Base-by-base conservation (phyloP, 1,140 invertebrate species). In the Helicoverpa zea region DNA sequence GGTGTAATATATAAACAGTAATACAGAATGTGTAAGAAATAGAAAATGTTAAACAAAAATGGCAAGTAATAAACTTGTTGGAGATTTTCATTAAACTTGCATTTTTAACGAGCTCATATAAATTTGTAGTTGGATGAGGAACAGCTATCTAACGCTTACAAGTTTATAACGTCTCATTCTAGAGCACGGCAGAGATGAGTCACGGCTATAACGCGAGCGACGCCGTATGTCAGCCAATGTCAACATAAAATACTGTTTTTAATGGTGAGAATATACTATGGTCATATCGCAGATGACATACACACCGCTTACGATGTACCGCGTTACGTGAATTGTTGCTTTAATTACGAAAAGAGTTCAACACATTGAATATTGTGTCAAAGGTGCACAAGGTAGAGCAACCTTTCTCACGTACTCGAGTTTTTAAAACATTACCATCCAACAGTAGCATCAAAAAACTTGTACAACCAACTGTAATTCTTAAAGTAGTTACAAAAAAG, bases 261-360 rank as follows among this genome's bases (percentile, higher is more conserved):
- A 83, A 87, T 84, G 86, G 84, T 86, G 83, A 73, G 87, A 87
- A 88, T 80, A 61, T 70, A 61, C 54, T 76, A n/a, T 63, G 51
- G 77, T 63, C 70, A 75, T 73, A 72, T 75, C 72, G 51, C 49
- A 77, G 72, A 79, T 63, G 61, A 70, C 78, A 73, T 52, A 47
- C 58, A 54, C 68, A 35, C 58, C 74, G 59, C 59, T 77, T 77
- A 83, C 56, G 72, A 83, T 79, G 75, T 80, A 74, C 63, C 29
- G 70, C 47, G 76, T 63, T 81, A 83, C 81, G 80, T 82, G 79
- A 81, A 87, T 35, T 70, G 76, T 78, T 52, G 35, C 66, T 78
- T 88, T 88, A 88, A 88, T 88, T 88, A 88, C 74, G 54, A 51
- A 72, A 79, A 51, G 35, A 63, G 64, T 85, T 81, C 72, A 78